Evolutionary conservation across 1,140 invertebrate species (phyloP), one percentile per base, ranked within the genome.

Genomic region (Drosophila arizonae): DNA sequence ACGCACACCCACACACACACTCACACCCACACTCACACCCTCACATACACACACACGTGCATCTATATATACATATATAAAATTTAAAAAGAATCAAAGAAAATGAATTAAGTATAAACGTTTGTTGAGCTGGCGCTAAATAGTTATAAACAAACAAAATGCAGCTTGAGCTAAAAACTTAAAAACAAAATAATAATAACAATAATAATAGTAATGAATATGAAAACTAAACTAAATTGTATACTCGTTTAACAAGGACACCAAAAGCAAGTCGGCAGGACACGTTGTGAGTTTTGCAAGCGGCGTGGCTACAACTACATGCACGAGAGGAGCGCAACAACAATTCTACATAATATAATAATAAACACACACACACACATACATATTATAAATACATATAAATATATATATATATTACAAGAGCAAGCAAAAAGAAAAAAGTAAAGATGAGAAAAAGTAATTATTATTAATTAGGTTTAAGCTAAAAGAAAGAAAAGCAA

Each of bases 401-500:
- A 61, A 73, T 55, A 73, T 87, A 88, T 86, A 72, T 55, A 87
- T 79, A 82, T 86, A 86, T 85, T 79, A 79, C 65, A 82, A 69
- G 66, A 66, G 54, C 79, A 65, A 78, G 51, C 43, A 46, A 46
- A 62, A 67, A 17, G 17, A 17, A 24, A 50, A 65, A 75, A 76
- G 76, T 76, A 86, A 21, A 48, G 51, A 67, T 55, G 68, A 75
- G 72, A 67, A 24, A 50, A 54, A 67, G 58, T 68, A 75, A 76
- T 76, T 79, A 87, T 88, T 87, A 86, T 87, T 88, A 86, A 88
- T 87, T 87, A 87, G 62, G 73, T 88, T 79, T 87, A 87, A 88
- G 84, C 46, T 52, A 6, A 51, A 30, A 9, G 33, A 33, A 67
- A 58, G 30, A 75, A 57, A 69, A 75, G 13, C 11, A 39, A 57